Evolutionary conservation across 2,113 vertebrate species (phyloP), one percentile per base, ranked within the genome.

Genomic region (Antigone vipio): DNA sequence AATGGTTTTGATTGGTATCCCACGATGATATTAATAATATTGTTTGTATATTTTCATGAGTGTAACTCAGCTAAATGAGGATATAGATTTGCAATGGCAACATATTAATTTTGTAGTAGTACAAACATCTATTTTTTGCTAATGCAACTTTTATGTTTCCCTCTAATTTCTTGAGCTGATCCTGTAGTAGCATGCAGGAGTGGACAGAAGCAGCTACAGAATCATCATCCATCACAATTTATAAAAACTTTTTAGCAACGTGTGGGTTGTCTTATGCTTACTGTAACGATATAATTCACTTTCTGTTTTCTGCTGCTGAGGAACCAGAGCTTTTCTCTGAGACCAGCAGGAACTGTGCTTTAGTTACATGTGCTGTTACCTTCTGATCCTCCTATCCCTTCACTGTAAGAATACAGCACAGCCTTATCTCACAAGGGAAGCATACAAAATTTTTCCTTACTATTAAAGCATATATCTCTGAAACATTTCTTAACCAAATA

Each of bases 31-130:
- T 58, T 18, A 73, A 92, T 85, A 84, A 76, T 60, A 83, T 8
- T 74, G n/a, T 96, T 94, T 88, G 73, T 82, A 22, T 88, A 79
- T 80, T 83, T 86, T 64, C 71, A 34, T 66, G 45, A 77, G 45
- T 76, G 78, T 91, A 97, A 91, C 94, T 97, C 94, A 94, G 71
- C 22, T 76, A 91, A 94, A 94, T 67, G 34, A 91, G 71, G 45
- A 77, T 26, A 19, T 87, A 92, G 89, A 92, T 96, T 83, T 92
- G 49, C 45, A 83, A 45, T 72, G 80, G 45, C 9, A 67, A 80
- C 44, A 5, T 68, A 72, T 29, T 67, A 22, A 72, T 89, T 95
- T 74, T 63, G 78, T 71, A 29, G 38, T 60, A 79, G 69, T 66
- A 88, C 47, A 78, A 87, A 79, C 66, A 84, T 73, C 75, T 93